Evolutionary conservation across 2,888 invertebrate species (phyloP).

Genomic region (Mesodorylaimus sp.): DNA sequence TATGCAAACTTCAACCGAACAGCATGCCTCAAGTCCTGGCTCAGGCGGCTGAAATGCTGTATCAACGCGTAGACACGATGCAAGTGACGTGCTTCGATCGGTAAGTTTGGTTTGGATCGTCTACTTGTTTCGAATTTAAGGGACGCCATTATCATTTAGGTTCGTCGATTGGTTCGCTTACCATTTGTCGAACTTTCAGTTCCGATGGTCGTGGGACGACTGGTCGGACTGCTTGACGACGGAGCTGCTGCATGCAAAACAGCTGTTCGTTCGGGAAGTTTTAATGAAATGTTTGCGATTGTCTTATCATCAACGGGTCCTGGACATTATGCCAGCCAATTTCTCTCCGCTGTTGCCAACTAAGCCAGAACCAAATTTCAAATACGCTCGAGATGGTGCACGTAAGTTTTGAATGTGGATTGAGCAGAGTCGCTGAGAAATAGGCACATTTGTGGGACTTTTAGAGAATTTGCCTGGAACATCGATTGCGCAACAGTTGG

Average conservation of each 20-base stretch:
- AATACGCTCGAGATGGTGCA: conserved; percentile 71
- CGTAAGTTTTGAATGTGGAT: conserved; percentile 51
- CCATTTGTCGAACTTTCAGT: conserved; percentile 96
- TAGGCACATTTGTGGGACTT: no score
- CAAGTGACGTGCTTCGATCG: conserved; percentile 86
- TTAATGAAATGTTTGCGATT: conserved; percentile 79
- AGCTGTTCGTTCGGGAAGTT: conserved; percentile 79
- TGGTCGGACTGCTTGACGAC: conserved; percentile 33
- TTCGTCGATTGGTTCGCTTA: conserved; percentile 95
- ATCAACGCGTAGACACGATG: conserved; percentile 87
- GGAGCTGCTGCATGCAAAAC: conserved; percentile 52
- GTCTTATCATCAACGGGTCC: conserved; percentile 79
- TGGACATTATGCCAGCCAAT: conserved; percentile 71
- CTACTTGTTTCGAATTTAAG: neutral
- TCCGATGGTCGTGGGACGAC: conserved; percentile 80
- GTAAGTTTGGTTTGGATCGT: conserved; percentile 30
- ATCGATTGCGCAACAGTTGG: conserved; percentile 55
- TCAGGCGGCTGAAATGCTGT: conserved; percentile 90
- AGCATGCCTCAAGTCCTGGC: conserved; percentile 85
- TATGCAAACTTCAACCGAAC: conserved; percentile 86
- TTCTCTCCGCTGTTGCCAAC: conserved; percentile 65
- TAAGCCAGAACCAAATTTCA: conserved; percentile 67
- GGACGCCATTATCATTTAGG: conserved; percentile 37
- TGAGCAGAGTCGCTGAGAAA: no score
- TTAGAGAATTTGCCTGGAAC: conserved; percentile 32